A percentile compares a stretch with the other conserved stretches of the same genome.
Evolutionary conservation across 2,888 invertebrate genomes (phyloP).

Genomic region (Tiphia femorata): DNA sequence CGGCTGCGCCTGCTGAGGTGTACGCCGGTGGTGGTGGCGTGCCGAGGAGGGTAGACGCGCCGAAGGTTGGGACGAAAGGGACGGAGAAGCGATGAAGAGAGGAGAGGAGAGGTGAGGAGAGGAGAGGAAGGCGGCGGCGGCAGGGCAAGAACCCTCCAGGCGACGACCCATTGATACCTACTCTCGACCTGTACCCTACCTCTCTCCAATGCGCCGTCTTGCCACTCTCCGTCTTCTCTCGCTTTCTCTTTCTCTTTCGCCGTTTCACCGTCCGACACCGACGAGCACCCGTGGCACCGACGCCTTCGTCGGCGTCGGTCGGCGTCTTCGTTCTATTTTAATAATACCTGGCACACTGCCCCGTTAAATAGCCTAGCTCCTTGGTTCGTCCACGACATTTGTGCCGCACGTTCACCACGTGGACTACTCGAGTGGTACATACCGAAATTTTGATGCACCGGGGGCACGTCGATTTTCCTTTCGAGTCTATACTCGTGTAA

Average conservation of each 20-base stretch:
- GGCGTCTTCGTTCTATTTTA: slow-evolving; percentile 53
- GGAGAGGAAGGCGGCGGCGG: slow-evolving; percentile 3
- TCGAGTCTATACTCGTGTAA: no score
- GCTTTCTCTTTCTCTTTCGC: not conserved
- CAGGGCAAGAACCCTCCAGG: slow-evolving; percentile 35
- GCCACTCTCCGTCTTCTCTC: slow-evolving; percentile 7
- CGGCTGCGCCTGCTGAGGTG: slow-evolving; percentile 37
- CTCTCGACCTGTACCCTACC: slow-evolving; percentile 27
- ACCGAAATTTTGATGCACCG: not conserved
- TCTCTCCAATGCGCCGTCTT: slow-evolving; percentile 10
- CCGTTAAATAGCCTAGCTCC: slow-evolving; percentile 62
- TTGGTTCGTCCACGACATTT: no score
- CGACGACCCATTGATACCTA: slow-evolving; percentile 42
- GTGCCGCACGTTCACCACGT: not conserved
- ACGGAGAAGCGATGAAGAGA: slow-evolving; percentile 12
- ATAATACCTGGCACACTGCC: slow-evolving; percentile 66
- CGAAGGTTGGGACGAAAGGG: slow-evolving; percentile 10
- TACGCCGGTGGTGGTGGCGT: slow-evolving; percentile 8
- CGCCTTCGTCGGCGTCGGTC: not conserved
- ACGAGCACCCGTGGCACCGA: not conserved
- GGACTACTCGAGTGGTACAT: no score
- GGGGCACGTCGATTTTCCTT: not conserved
- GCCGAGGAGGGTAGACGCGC: slow-evolving; percentile 17
- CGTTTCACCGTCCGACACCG: slow-evolving; percentile 1
- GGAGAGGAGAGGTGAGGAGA: slow-evolving; percentile 12